Evolutionary conservation across 2,797 vertebrate genomes (phyloP), one percentile per base, ranked within the genome.

Genomic region (Buceros bicornis): DNA sequence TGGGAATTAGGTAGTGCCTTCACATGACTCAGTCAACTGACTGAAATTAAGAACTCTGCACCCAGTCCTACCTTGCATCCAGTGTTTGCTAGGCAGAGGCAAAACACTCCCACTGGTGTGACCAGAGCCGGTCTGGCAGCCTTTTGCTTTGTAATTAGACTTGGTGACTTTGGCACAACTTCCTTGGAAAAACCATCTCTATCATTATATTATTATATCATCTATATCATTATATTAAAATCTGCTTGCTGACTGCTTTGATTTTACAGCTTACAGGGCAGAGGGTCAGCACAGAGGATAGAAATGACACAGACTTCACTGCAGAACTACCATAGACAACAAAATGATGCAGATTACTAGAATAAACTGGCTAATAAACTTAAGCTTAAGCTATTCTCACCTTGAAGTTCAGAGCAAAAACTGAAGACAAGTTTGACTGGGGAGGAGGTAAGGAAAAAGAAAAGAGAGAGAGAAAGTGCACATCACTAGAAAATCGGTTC

Each of bases 1-100:
- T 20, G 22, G 28, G 35, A 89, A 42, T 7, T 4, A 5, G 18
- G 33, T 5, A n/a, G 16, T 35, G 12, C 11, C 66, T 62, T 78
- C 35, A 28, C 33, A 5, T 24, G 28, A 50, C 19, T 65, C 40
- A 14, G 31, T 22, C 26, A 42, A 37, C 5, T 31, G 13, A 26
- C 29, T 11, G 20, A 70, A 85, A 31, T 2, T 0, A 70, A 65
- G 13, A 57, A 42, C 28, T 47, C 33, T 29, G 20, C 18, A 6
- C 22, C 22, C 29, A 25, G 21, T 51, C 31, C 53, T 45, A 14
- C 62, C 54, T 69, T 42, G 25, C 5, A 16, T 58, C 26, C 3
- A 0, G 2, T 3, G 3, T 29, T 58, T 42, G 1, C 33, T 29
- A 53, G 21, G 19, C 33, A 64, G 56, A 73, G 17, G 8, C 16